Evolutionary conservation across 92 coral and sea anemone species (phyloP).

Genomic region (Porites evermanni): DNA sequence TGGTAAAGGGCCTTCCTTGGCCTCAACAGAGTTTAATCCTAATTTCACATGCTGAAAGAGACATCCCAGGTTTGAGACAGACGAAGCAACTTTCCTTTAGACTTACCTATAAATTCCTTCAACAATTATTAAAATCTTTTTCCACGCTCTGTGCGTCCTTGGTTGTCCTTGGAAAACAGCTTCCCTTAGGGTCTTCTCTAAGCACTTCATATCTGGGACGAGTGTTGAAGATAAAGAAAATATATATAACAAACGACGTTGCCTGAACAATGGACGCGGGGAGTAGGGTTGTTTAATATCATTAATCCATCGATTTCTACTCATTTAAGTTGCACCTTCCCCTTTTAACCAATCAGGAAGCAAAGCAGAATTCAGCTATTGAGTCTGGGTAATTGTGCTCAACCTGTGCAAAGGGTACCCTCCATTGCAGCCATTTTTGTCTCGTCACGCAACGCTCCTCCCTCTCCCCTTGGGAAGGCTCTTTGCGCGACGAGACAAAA

Average conservation of each 20-base stretch:
- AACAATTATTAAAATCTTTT: conserved; percentile 88
- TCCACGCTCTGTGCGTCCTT: conserved; percentile 93
- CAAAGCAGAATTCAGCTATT: neutral
- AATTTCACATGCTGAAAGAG: neutral
- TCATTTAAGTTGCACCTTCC: neutral
- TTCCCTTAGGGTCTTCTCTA: conserved; percentile 76
- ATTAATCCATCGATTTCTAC: neutral
- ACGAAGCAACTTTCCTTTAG: too few relatives aligned
- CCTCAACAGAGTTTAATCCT: neutral
- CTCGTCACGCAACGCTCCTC: too few relatives aligned
- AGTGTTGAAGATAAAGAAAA: neutral
- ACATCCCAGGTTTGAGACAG: neutral
- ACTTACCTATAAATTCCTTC: conserved; percentile 96
- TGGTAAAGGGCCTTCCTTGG: too few relatives aligned
- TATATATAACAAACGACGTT: too few relatives aligned
- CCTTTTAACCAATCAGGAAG: neutral
- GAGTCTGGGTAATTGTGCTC: neutral
- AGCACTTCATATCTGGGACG: conserved; percentile 73
- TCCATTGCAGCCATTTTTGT: too few relatives aligned
- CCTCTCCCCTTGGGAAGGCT: too few relatives aligned
- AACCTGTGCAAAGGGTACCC: neutral
- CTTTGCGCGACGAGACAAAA: too few relatives aligned
- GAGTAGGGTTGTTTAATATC: too few relatives aligned
- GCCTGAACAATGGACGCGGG: too few relatives aligned
- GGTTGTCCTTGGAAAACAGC: conserved; percentile 95